Conservation (phyloP, 2,797 vertebrate species). For the Enteromius mattozi region DNA sequence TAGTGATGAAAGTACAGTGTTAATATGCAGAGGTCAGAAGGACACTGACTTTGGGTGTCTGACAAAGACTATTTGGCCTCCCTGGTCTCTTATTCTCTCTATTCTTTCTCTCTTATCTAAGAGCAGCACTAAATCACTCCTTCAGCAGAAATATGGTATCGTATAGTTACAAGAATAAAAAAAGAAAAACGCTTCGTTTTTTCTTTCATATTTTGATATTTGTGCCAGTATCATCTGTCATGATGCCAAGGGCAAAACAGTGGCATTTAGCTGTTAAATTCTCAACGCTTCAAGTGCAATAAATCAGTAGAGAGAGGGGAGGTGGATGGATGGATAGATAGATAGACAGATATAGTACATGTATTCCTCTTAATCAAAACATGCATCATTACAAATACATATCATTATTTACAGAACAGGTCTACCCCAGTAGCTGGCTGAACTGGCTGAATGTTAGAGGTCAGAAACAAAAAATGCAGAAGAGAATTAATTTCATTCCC, state of each 20-base stretch:
- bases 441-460: slow-evolving; percentile 37
- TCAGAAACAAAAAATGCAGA: slow-evolving; percentile 28
- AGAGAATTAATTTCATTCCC: slow-evolving; percentile 16
- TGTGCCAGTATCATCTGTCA: slow-evolving; percentile 8
- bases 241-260: background rate
- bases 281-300: background rate
- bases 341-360: background rate
- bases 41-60: slow-evolving; percentile 10
- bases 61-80: background rate
- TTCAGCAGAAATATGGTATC: background rate
- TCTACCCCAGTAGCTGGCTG: background rate
- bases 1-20: slow-evolving; percentile 8
- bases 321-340: background rate
- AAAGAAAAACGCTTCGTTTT: background rate
- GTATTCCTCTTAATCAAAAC: background rate
- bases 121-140: background rate
- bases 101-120: background rate
- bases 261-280: slow-evolving; percentile 9
- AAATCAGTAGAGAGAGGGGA: background rate
- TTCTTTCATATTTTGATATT: background rate
- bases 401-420: background rate
- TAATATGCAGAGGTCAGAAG: slow-evolving; percentile 5
- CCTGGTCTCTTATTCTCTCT: background rate
- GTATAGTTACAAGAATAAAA: background rate
- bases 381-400: background rate